Evolutionary conservation across 2,797 vertebrate species (phyloP).

Genomic region (Pseudotriccus pelzelni): DNA sequence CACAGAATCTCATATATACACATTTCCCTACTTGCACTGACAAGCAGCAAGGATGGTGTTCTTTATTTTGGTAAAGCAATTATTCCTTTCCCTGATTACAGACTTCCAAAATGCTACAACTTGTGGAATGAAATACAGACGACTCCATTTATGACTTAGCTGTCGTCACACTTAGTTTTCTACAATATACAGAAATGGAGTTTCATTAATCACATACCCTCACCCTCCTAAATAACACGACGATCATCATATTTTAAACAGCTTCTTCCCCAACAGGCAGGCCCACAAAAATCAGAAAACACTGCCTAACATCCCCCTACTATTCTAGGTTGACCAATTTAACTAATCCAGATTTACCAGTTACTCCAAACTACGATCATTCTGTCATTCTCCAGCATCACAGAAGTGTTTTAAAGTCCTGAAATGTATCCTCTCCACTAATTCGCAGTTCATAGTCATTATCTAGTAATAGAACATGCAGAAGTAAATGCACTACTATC

Average conservation of each 20-base stretch:
- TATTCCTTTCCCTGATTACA: not conserved
- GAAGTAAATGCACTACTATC: not conserved
- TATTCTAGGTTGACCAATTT: not conserved
- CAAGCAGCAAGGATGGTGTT: not conserved
- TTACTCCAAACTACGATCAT: not conserved
- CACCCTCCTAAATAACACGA: not conserved
- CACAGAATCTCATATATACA: not conserved
- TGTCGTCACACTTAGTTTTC: not conserved
- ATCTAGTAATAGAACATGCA: not conserved
- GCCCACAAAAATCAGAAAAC: not conserved
- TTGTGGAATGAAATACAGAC: not conserved
- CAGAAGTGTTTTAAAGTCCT: not conserved
- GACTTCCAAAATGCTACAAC: not conserved
- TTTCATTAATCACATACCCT: not conserved
- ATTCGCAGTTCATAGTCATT: not conserved
- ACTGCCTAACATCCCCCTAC: not conserved
- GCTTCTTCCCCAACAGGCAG: not conserved
- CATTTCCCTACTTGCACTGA: not conserved
- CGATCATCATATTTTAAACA: fast-evolving
- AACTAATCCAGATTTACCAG: not conserved
- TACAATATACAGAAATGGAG: not conserved
- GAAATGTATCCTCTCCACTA: not conserved
- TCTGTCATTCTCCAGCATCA: not conserved
- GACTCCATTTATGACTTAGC: not conserved
- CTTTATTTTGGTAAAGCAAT: not conserved